A percentile compares a stretch with the other conserved stretches of the same genome.
phyloP scores from a whole-genome alignment of 2,113 vertebrate species.

The Cheirogaleus medius region DNA sequence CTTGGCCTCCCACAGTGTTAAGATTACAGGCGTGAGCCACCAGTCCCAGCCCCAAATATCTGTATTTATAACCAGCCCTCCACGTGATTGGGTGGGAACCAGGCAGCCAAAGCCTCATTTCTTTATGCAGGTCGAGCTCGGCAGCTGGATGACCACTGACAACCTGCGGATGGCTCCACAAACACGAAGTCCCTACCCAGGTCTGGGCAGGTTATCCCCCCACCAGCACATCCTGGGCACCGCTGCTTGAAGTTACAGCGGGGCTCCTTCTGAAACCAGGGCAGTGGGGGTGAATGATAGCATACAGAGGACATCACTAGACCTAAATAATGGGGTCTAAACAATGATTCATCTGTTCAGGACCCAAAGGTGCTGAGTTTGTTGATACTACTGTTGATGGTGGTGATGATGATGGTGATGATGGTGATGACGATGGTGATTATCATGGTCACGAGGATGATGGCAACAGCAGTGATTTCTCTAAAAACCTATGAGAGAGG shows the following conservation, averaged over 20 bases:
- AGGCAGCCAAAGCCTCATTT: background rate
- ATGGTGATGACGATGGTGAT: background rate
- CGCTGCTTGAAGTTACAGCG: background rate
- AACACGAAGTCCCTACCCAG: background rate
- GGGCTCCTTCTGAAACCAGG: background rate
- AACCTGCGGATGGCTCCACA: background rate
- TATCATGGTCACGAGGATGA: too few relatives aligned
- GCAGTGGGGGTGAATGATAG: fast-evolving
- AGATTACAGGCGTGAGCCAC: too few relatives aligned
- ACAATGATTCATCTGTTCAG: background rate
- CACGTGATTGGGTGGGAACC: fast-evolving
- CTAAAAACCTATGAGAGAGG: background rate
- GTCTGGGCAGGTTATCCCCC: background rate
- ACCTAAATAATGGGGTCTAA: background rate
- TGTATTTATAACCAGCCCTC: too few relatives aligned
- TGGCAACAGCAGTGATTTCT: background rate
- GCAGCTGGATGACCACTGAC: background rate
- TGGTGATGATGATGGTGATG: background rate
- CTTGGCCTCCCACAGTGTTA: too few relatives aligned
- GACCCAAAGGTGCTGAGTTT: background rate
- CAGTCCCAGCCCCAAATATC: too few relatives aligned
- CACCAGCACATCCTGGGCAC: fast-evolving
- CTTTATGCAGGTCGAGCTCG: background rate
- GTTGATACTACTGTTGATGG: too few relatives aligned
- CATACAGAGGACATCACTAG: background rate